A percentile compares a stretch with the other conserved stretches of the same genome.
These are phyloP conservation scores for Zophobas morio DNA, from an alignment of 1,140 invertebrate genomes.

Conservation along the genomic window DNA sequence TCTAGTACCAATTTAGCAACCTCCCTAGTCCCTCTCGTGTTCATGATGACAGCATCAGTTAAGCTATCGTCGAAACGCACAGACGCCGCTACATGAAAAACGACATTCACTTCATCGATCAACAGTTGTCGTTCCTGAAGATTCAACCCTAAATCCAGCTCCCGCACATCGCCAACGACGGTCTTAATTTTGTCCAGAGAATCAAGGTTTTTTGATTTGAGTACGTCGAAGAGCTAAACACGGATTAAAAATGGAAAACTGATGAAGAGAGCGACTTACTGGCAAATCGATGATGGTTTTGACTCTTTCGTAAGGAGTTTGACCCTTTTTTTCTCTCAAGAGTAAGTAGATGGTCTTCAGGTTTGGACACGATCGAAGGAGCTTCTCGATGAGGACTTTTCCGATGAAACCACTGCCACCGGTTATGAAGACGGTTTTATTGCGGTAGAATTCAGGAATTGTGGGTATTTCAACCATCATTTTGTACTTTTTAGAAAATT, in stretches of 20 bases:
- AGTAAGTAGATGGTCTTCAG: no score
- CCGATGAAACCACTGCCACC: no score
- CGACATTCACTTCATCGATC: constrained; percentile 81
- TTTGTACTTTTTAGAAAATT: no score
- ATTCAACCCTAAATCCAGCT: constrained; percentile 69
- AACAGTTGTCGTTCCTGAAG: constrained; percentile 72
- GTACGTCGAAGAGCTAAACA: constrained; percentile 71
- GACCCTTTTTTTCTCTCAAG: no score
- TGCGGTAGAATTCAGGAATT: no score
- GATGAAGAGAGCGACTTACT: no score
- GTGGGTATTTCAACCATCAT: no score
- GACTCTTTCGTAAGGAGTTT: constrained; percentile 12
- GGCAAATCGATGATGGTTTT: background rate
- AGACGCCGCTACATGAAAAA: constrained; percentile 95
- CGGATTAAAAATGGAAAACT: no score
- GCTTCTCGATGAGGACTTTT: no score
- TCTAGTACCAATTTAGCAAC: constrained; percentile 71
- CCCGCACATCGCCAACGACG: constrained; percentile 82
- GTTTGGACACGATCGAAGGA: no score
- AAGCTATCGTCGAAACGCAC: constrained; percentile 88
- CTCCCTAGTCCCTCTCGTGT: constrained; percentile 62
- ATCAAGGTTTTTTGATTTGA: constrained; percentile 70
- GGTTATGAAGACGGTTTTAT: no score
- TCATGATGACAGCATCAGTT: constrained; percentile 70
- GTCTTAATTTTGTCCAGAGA: constrained; percentile 80